Base-by-base conservation (phyloP, 2,113 vertebrate genomes). In the Fregetta grallaria region DNA sequence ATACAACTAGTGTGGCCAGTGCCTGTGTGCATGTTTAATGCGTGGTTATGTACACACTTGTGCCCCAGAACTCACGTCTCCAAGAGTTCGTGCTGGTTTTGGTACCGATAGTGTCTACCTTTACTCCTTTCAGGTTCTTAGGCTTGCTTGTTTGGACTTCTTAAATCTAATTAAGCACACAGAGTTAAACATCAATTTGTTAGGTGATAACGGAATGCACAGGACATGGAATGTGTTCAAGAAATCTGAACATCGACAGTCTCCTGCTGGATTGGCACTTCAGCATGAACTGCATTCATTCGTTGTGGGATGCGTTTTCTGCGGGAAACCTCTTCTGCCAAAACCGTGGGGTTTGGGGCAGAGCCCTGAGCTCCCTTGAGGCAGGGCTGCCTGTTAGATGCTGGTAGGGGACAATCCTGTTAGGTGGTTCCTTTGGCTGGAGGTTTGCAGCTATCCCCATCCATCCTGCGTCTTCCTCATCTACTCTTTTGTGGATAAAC, bases 181-280 rank as follows among this genome's bases (percentile, higher is more conserved):
- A 9, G 18, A n/a, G 73, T 87, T 32, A 78, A 61, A 49, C 10
- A 11, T 42, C 26, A 3, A 7, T 93, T 82, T 86, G 66, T 50
- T 38, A 65, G 40, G 58, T 40, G 26, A 9, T 30, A 22, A 38
- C 8, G 0, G 52, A 47, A 30, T 0, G 1, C 8, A 3, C 9
- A 29, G 65, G 52, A 13, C 30, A 4, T 53, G 45, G 56, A 52
- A 23, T 15, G 18, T 16, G 47, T 53, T 55, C 32, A 42, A 62
- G 82, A 32, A 38, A 23, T 36, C 34, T 34, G 15, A 59, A 29
- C 61, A 27, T 22, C 0, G 0, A 13, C 40, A 52, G 38, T 32
- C 44, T 92, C 45, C 65, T 36, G 63, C 63, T 59, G 67, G 21
- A 14, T 15, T 38, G 82, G 36, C 13, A 2, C 79, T 61, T 80